Evolutionary conservation across 2,888 invertebrate species (phyloP).

Genomic region (Diaphora mendica): DNA sequence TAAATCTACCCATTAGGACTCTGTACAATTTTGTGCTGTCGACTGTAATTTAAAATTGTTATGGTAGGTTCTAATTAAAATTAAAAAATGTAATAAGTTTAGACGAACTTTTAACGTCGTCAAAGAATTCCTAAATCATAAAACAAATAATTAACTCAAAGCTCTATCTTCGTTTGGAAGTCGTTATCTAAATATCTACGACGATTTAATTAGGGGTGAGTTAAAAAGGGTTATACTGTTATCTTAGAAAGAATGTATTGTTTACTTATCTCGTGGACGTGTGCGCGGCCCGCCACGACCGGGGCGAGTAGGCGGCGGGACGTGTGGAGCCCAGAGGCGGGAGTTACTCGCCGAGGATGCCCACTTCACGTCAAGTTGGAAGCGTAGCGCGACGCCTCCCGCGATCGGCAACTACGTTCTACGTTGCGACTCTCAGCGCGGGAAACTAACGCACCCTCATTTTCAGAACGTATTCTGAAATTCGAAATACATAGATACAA

Average conservation of each 20-base stretch:
- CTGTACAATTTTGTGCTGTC: not conserved
- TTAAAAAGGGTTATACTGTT: conserved; percentile 48
- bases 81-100: not conserved
- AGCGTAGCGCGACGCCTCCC: conserved; percentile 74
- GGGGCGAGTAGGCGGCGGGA: conserved; percentile 62
- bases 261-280: conserved; percentile 50
- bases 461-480: conserved; percentile 38
- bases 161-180: conserved; percentile 16
- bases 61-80: not conserved
- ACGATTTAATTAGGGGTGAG: conserved; percentile 49
- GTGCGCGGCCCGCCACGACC: conserved; percentile 52
- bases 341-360: conserved; percentile 64
- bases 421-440: conserved; percentile 47
- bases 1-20: too few relatives aligned
- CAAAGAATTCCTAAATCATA: not conserved
- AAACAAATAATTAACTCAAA: conserved; percentile 5
- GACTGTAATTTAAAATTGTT: not conserved
- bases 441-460: conserved; percentile 53
- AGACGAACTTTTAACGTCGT: not conserved
- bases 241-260: conserved; percentile 53
- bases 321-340: conserved; percentile 67
- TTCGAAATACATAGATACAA: conserved; percentile 27
- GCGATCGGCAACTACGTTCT: conserved; percentile 36
- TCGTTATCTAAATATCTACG: conserved; percentile 38
- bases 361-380: conserved; percentile 71